phyloP scores from a whole-genome alignment of 2,113 vertebrate genomes.

The Brachirus orientalis region DNA sequence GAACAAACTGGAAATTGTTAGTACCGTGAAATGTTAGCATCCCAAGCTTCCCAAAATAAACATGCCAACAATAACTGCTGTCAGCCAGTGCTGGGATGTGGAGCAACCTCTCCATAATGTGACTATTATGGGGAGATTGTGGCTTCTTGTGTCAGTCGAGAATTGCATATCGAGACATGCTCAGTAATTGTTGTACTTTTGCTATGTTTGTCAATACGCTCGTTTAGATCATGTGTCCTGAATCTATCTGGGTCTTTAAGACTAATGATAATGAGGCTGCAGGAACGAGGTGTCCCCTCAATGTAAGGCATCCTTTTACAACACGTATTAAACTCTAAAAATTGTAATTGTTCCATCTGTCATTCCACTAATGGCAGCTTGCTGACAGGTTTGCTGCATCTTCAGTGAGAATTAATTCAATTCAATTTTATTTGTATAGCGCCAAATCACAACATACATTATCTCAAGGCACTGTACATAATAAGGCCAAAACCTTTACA shows the following conservation, averaged over 20 bases:
- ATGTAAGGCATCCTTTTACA: background rate
- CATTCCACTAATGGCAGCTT: background rate
- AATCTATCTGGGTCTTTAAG: constrained; percentile 58
- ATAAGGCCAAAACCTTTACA: no score
- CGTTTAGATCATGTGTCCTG: constrained; percentile 6
- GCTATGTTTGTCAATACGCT: constrained; percentile 11
- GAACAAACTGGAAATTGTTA: constrained; percentile 27
- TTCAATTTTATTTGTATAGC: no score
- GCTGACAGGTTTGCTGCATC: no score
- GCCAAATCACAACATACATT: no score
- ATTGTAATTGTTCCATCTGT: no score
- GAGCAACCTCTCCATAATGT: constrained; percentile 9
- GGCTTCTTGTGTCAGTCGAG: constrained; percentile 35
- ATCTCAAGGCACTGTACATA: no score
- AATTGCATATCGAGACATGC: constrained; percentile 31
- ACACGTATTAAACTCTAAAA: no score
- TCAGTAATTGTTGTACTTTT: constrained; percentile 31
- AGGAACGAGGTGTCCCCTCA: constrained; percentile 9
- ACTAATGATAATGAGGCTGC: constrained; percentile 16
- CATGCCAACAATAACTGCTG: background rate
- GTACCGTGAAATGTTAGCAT: constrained; percentile 14
- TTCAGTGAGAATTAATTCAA: no score
- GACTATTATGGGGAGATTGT: constrained; percentile 25
- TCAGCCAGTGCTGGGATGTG: background rate
- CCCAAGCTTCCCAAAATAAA: constrained; percentile 8